phyloP scores from a whole-genome alignment of 2,888 invertebrate genomes.

The Tipula confusa region DNA sequence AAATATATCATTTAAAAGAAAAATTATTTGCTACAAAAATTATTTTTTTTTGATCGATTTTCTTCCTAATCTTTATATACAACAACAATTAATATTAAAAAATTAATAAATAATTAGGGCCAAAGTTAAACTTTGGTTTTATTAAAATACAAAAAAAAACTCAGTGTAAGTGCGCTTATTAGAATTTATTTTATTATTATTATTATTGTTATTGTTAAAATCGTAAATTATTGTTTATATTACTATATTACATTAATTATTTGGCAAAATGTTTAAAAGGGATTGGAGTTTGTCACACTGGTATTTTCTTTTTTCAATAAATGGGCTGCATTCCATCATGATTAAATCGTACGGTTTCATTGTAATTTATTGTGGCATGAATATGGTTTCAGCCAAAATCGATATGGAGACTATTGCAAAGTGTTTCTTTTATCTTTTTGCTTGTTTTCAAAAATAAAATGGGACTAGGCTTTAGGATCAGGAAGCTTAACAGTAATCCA shows the following conservation, averaged over 20 bases:
- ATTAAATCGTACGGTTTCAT: too few relatives aligned
- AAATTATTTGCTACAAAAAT: neutral
- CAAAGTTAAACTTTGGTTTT: neutral
- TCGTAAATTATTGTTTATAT: too few relatives aligned
- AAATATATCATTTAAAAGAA: neutral
- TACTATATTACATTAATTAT: neutral
- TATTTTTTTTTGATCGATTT: too few relatives aligned
- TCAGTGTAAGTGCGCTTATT: constrained; percentile 20
- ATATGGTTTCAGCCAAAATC: too few relatives aligned
- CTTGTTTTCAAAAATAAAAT: too few relatives aligned
- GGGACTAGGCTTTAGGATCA: too few relatives aligned
- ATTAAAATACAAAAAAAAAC: neutral
- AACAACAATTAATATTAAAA: neutral
- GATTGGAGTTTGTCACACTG: neutral
- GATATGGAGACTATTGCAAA: too few relatives aligned
- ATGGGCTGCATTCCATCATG: too few relatives aligned
- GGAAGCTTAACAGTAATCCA: too few relatives aligned
- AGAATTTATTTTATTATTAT: neutral
- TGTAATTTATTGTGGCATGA: too few relatives aligned
- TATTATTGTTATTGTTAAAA: neutral
- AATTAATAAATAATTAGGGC: neutral
- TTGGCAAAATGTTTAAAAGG: neutral
- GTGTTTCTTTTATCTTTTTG: too few relatives aligned
- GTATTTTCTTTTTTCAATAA: neutral
- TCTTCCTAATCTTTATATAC: neutral